phyloP scores from a whole-genome alignment of 2,113 vertebrate genomes.

The Cnemophilus loriae region DNA sequence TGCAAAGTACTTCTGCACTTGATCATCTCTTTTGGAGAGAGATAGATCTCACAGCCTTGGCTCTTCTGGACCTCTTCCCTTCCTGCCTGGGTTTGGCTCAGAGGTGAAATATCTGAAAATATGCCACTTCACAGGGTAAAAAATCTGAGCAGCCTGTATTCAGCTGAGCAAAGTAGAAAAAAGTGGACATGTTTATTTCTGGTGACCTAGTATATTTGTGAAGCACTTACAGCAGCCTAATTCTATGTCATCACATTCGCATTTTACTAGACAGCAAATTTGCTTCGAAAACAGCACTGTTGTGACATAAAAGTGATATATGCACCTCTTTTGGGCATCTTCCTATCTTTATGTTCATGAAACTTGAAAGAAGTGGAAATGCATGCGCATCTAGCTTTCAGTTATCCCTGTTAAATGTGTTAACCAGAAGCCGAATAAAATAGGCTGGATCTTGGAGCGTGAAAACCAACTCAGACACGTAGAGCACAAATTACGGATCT shows the following conservation, averaged over 20 bases:
- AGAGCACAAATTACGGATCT: not conserved
- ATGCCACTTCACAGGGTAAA: not conserved
- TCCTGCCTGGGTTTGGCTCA: not conserved
- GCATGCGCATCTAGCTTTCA: not conserved
- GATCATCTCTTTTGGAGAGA: not conserved
- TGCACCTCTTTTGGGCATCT: conserved; percentile 7
- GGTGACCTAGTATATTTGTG: not conserved
- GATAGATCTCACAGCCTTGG: not conserved
- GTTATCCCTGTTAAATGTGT: conserved; percentile 15
- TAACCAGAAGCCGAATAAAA: conserved; percentile 49
- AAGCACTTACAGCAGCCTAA: conserved; percentile 14
- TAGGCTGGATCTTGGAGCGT: not conserved
- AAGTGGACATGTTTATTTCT: not conserved
- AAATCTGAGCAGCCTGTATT: not conserved
- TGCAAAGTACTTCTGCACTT: not conserved
- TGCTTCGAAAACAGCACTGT: not conserved
- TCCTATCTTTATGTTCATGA: conserved; percentile 26
- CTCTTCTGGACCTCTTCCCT: not conserved
- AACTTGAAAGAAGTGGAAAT: conserved; percentile 38
- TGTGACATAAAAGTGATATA: conserved; percentile 33
- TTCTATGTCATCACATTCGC: not conserved
- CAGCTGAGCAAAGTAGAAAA: not conserved
- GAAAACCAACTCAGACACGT: conserved; percentile 16
- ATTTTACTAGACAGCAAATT: conserved; percentile 3
- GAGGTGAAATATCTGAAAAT: not conserved